A percentile compares a stretch with the other conserved stretches of the same genome.
Conservation (phyloP, 2,113 vertebrate species). For the Gorsachius goisagi region DNA sequence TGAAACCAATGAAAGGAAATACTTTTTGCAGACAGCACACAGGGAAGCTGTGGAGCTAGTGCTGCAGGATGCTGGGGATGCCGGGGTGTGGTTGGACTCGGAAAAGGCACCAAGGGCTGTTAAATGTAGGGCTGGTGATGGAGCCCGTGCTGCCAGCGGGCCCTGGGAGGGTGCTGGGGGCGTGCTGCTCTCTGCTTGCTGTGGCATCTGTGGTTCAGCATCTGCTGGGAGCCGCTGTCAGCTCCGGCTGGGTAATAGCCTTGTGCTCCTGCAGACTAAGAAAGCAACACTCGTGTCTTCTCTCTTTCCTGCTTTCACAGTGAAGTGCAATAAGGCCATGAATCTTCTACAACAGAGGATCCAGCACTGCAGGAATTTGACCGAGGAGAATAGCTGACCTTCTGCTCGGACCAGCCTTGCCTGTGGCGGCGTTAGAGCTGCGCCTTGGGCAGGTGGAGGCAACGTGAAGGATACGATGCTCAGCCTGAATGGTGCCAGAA, state of each 20-base stretch:
- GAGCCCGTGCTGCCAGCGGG: neutral
- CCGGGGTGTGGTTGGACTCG: neutral
- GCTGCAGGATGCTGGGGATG: neutral
- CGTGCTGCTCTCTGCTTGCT: neutral
- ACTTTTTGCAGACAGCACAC: neutral
- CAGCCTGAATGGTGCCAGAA: neutral
- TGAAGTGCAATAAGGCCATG: slow-evolving; percentile 29
- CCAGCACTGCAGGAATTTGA: neutral
- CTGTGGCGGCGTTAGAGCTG: neutral
- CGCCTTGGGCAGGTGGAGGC: accelerated
- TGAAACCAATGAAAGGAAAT: neutral
- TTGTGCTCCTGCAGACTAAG: neutral
- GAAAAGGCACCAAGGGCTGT: neutral
- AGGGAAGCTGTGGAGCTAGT: neutral
- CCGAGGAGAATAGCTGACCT: neutral
- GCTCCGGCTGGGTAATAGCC: neutral
- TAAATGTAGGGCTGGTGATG: neutral
- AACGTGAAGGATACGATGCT: neutral
- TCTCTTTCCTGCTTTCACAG: neutral
- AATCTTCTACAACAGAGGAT: neutral
- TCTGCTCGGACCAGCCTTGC: accelerated
- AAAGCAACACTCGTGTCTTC: neutral
- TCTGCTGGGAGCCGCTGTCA: accelerated
- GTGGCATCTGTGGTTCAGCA: neutral
- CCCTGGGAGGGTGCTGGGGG: neutral